These are phyloP conservation scores for Eucidaris tribuloides DNA, from an alignment of 35 echinoderm and acorn worm genomes.

Conservation along the genomic window DNA sequence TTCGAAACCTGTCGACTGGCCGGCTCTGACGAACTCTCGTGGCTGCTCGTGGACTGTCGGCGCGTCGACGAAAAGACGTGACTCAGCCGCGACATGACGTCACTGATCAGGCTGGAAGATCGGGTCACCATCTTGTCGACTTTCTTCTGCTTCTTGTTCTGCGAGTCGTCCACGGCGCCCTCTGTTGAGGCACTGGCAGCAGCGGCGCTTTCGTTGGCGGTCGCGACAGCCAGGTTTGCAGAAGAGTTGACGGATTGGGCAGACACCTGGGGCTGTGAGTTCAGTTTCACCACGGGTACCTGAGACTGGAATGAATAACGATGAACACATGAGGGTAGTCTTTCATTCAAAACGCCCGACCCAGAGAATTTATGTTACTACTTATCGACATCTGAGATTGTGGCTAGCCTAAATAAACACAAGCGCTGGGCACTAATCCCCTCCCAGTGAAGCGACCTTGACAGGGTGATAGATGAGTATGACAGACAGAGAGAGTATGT, in stretches of 20 bases:
- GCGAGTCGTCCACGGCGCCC: not conserved
- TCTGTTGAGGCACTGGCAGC: too few relatives aligned
- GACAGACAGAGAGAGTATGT: too few relatives aligned
- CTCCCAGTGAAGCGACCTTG: too few relatives aligned
- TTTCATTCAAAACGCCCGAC: too few relatives aligned
- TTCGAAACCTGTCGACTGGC: conserved; percentile 7
- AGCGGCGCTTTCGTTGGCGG: not conserved
- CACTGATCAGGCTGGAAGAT: not conserved
- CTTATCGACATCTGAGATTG: too few relatives aligned
- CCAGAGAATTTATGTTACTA: too few relatives aligned
- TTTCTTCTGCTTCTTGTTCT: not conserved
- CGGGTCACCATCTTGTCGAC: conserved; percentile 7
- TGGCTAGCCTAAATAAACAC: too few relatives aligned
- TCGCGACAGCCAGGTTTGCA: not conserved
- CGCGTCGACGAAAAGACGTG: not conserved
- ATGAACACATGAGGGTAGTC: too few relatives aligned
- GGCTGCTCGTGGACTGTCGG: not conserved
- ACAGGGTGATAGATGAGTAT: too few relatives aligned
- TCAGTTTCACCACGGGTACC: not conserved
- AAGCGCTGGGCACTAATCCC: too few relatives aligned
- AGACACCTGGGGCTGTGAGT: not conserved
- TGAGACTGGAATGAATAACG: too few relatives aligned
- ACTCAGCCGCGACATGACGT: not conserved
- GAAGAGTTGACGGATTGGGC: conserved; percentile 4
- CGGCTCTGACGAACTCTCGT: conserved; percentile 8